Percentiles rank a stretch among this genome's conserved stretches.
Evolutionary conservation across 2,113 vertebrate species (phyloP).

Genomic region (Phodopus roborovskii): DNA sequence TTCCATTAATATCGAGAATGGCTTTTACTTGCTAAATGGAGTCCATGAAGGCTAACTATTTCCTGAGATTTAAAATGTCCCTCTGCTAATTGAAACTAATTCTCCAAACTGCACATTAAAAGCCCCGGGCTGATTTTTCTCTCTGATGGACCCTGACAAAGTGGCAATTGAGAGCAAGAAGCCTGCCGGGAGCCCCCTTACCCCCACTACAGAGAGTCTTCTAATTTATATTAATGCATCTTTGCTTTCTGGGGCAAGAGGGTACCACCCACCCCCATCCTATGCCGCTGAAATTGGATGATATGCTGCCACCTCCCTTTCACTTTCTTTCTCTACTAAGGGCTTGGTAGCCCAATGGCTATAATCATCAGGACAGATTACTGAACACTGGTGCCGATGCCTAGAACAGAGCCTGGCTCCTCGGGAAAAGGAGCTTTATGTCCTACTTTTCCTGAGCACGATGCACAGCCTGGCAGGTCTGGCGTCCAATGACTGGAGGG

Average conservation of each 20-base stretch:
- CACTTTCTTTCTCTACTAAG: not conserved
- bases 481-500: too few species aligned
- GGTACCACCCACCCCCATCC: not conserved
- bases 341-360: conserved; percentile 52
- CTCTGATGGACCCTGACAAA: conserved; percentile 60
- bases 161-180: rapidly evolving
- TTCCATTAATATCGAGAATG: not conserved
- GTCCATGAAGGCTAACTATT: conserved; percentile 46
- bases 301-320: not conserved
- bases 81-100: conserved; percentile 72
- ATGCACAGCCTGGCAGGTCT: not conserved
- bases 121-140: conserved; percentile 64
- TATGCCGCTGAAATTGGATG: not conserved
- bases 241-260: not conserved
- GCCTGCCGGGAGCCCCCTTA: not conserved
- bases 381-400: not conserved
- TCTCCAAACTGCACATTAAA: conserved; percentile 68
- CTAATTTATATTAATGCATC: conserved; percentile 33
- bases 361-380: rapidly evolving
- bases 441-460: not conserved
- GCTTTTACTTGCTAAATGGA: conserved; percentile 61
- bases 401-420: not conserved
- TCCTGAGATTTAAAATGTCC: conserved; percentile 66
- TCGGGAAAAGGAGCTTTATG: not conserved
- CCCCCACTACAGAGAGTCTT: not conserved